A percentile compares a stretch with the other conserved stretches of the same genome.
Evolutionary conservation across 2,888 invertebrate species (phyloP).

Genomic region (Deilephila elpenor): DNA sequence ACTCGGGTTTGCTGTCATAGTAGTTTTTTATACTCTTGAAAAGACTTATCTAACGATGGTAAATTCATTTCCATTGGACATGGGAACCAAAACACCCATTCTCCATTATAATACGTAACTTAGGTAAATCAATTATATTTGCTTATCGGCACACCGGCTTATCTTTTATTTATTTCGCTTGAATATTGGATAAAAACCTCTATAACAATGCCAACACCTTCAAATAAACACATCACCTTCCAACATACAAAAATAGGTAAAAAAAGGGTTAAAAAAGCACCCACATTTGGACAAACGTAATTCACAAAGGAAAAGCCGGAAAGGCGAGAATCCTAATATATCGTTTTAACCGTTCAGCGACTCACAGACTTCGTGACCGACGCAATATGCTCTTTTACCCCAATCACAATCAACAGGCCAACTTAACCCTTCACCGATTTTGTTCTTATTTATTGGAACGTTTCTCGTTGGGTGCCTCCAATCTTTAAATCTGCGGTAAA

Average conservation of each 20-base stretch:
- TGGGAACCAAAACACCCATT: no score
- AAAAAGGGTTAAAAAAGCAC: neutral
- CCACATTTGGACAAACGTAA: neutral
- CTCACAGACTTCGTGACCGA: neutral
- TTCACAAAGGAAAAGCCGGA: neutral
- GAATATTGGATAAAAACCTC: no score
- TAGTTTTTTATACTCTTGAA: no score
- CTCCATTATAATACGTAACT: no score
- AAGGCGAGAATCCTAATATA: neutral
- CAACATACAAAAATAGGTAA: neutral
- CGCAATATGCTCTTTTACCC: slow-evolving; percentile 1
- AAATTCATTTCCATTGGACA: no score
- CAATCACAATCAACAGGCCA: slow-evolving; percentile 3
- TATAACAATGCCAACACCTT: no score
- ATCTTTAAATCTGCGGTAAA: neutral
- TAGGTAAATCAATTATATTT: no score
- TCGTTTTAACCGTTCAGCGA: slow-evolving; percentile 1
- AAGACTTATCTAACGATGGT: no score
- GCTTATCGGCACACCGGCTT: no score
- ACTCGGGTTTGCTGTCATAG: no score
- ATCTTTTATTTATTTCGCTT: no score
- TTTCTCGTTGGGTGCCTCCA: neutral
- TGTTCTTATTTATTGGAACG: neutral
- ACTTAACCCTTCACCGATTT: neutral
- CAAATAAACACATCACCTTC: no score